Conservation (phyloP, 2,888 invertebrate species). For the Unio pictorum region DNA sequence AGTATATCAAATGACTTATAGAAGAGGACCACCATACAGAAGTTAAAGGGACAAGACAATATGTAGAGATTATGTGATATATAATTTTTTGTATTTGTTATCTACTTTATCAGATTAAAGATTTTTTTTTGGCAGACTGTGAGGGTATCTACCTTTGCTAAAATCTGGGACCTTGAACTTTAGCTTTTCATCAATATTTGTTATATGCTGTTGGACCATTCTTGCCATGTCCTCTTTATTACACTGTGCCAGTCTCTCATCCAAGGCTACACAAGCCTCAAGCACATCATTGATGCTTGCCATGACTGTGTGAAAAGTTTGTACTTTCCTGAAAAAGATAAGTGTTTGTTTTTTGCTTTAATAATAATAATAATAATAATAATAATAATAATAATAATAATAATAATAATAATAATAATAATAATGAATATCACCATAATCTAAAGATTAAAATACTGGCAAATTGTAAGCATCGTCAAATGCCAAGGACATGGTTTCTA, state of each 20-base stretch:
- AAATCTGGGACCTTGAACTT: slow-evolving; percentile 39
- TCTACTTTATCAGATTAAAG: neutral
- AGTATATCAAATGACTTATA: too few relatives aligned
- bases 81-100: too few relatives aligned
- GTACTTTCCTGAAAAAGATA: neutral
- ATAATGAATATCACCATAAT: too few relatives aligned
- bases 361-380: too few relatives aligned
- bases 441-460: too few relatives aligned
- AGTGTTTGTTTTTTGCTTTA: neutral
- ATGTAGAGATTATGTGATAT: too few relatives aligned
- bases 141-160: slow-evolving; percentile 27
- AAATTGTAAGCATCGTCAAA: too few relatives aligned
- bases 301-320: neutral
- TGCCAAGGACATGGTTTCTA: too few relatives aligned
- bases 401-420: too few relatives aligned
- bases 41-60: too few relatives aligned
- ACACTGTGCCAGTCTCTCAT: slow-evolving; percentile 25
- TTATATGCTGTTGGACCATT: slow-evolving; percentile 23
- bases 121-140: neutral
- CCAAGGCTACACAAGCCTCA: slow-evolving; percentile 35
- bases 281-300: slow-evolving; percentile 20
- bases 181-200: slow-evolving; percentile 20
- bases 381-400: too few relatives aligned
- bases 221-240: slow-evolving; percentile 12
- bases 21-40: too few relatives aligned